Conservation (phyloP, 2,113 vertebrate species). For the Oceanites oceanicus region DNA sequence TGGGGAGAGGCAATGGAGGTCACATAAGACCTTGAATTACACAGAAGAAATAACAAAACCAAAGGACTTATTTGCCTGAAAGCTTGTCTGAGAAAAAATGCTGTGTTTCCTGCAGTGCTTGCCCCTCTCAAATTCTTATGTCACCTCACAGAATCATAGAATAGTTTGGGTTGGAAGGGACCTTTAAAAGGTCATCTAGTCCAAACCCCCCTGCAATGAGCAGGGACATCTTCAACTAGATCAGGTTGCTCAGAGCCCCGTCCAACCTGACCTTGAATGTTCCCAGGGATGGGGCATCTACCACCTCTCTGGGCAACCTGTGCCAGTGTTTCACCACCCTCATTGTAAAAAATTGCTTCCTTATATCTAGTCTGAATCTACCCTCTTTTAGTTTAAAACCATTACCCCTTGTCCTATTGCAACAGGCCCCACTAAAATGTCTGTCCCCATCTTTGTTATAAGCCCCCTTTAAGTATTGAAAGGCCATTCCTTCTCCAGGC, state of each 20-base stretch:
- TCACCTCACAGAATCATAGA: neutral
- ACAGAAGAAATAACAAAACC: neutral
- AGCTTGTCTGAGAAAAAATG: neutral
- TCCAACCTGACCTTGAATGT: neutral
- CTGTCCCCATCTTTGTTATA: no score
- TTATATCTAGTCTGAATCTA: no score
- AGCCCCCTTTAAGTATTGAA: no score
- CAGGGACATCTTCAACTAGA: neutral
- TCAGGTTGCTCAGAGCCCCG: neutral
- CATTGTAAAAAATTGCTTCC: no score
- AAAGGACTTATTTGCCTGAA: neutral
- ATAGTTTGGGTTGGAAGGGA: neutral
- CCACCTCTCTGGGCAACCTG: neutral
- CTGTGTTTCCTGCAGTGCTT: neutral
- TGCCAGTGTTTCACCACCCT: neutral
- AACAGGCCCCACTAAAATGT: no score
- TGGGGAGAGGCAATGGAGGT: neutral
- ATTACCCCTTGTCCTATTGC: no score
- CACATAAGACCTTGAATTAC: neutral
- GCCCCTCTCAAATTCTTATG: neutral
- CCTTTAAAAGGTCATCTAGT: neutral
- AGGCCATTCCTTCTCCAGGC: no score
- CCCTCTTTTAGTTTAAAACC: no score
- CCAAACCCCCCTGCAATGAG: neutral
- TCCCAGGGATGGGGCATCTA: neutral